Conservation (phyloP, 2,113 vertebrate species). For the Hiodon alosoides region DNA sequence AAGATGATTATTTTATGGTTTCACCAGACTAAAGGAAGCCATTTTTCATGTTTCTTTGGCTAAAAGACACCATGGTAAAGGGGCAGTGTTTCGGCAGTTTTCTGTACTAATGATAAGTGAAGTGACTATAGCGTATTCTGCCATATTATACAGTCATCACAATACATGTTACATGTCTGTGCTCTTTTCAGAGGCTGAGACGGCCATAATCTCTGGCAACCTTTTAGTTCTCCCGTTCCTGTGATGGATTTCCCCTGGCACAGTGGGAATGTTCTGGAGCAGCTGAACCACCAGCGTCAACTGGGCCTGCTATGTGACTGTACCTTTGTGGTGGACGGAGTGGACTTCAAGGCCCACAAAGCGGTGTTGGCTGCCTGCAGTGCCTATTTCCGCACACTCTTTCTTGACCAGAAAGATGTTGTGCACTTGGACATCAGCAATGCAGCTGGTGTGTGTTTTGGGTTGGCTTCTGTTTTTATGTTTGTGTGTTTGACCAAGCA, state of each 20-base stretch:
- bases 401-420: constrained; percentile 93
- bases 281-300: constrained; percentile 88
- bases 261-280: constrained; percentile 85
- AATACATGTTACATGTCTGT: background rate
- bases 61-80: no score
- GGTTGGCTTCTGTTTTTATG: background rate
- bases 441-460: constrained; percentile 75
- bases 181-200: background rate
- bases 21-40: no score
- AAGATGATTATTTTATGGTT: no score
- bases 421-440: constrained; percentile 98
- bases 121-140: no score
- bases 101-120: no score
- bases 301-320: constrained; percentile 92
- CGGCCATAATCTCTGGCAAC: background rate
- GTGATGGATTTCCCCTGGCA: constrained; percentile 96
- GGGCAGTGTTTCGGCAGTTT: no score
- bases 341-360: constrained; percentile 96
- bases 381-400: constrained; percentile 89
- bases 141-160: background rate
- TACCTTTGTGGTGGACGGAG: constrained; percentile 93
- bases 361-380: constrained; percentile 92
- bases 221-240: background rate
- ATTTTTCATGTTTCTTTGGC: no score
- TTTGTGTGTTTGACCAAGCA: constrained; percentile 4